Evolutionary conservation across 2,797 vertebrate species (phyloP), one percentile per base, ranked within the genome.

Genomic region (Uromys caudimaculatus): DNA sequence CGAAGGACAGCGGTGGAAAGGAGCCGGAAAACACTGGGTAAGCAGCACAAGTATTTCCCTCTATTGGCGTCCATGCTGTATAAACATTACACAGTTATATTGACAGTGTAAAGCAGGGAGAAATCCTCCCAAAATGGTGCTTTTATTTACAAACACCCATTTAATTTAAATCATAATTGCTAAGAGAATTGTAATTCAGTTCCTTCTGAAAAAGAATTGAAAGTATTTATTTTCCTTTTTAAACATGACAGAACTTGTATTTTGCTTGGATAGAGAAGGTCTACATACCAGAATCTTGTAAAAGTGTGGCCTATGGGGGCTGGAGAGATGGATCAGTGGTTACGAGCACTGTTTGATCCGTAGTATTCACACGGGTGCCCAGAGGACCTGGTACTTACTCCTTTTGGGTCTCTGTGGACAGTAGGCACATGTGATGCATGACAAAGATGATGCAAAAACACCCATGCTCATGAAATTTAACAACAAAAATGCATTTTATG

Each of bases 1-100:
- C 98, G 99, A 83, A 99, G 99, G 94, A 99, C 99, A 32, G 99
- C 99, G 0, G 99, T 99, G 73, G 99, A 99, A 97, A 99, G 99
- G 97, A 99, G 99, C 98, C 99, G 99, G 64, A 99, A 98, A 54
- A 98, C 98, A 6, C 97, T 99, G 27, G 99, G 99, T 99, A 95
- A 98, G 98, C 69, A 83, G 41, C 52, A 94, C 14, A 88, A 0
- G 85, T 86, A 60, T 82, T 86, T 24, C 23, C 41, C 29, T 82
- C 79, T 67, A 16, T 91, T 95, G 50, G 7, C 54, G 81, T 93
- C 78, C 84, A 56, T 89, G 54, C 21, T 38, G 0, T 75, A 38
- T 83, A 35, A 13, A 89, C 6, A 6, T 71, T 85, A 73, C 0
- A 58, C 17, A 83, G 58, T 12, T 93, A 12, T 32, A 2, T 62